A percentile compares a stretch with the other conserved stretches of the same genome.
Evolutionary conservation across 2,888 invertebrate genomes (phyloP).

Genomic region (Polietes domitor): DNA sequence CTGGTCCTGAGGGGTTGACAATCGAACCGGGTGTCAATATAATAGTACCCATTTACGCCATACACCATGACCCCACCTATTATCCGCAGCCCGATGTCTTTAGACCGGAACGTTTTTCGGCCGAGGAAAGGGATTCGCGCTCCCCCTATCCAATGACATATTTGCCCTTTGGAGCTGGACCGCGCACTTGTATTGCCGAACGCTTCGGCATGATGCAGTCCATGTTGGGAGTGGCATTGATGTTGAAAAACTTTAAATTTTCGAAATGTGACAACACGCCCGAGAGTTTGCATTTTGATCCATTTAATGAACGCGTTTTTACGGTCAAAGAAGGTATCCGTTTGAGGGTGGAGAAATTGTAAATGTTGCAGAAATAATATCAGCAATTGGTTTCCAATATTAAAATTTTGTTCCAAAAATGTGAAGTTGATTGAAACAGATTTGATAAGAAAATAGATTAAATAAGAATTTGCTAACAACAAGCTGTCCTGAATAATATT

Average conservation of each 20-base stretch:
- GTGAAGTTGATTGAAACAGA: no score
- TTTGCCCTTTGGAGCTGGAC: slow-evolving; percentile 71
- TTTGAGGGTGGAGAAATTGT: slow-evolving; percentile 67
- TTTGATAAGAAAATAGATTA: no score
- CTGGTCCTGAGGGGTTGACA: slow-evolving; percentile 79
- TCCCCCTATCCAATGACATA: slow-evolving; percentile 75
- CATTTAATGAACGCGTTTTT: slow-evolving; percentile 62
- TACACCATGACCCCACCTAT: slow-evolving; percentile 78
- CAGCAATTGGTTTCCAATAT: no score
- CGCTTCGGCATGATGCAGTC: slow-evolving; percentile 71
- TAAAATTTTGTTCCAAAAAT: no score
- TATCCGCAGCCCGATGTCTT: slow-evolving; percentile 78
- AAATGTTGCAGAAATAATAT: neutral
- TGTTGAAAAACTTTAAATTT: slow-evolving; percentile 69
- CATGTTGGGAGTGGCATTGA: slow-evolving; percentile 66
- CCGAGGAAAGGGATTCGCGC: slow-evolving; percentile 81
- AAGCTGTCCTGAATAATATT: no score
- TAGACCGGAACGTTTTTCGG: slow-evolving; percentile 81
- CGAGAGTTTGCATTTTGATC: slow-evolving; percentile 28
- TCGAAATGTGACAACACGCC: slow-evolving; percentile 14
- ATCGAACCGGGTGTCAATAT: slow-evolving; percentile 78
- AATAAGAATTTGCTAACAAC: no score
- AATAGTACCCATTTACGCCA: slow-evolving; percentile 73
- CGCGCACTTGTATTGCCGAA: slow-evolving; percentile 69
- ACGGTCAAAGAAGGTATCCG: slow-evolving; percentile 69